These are phyloP conservation scores for Zoanthus solanderi DNA, from an alignment of 92 coral and sea anemone species.

Conservation along the genomic window DNA sequence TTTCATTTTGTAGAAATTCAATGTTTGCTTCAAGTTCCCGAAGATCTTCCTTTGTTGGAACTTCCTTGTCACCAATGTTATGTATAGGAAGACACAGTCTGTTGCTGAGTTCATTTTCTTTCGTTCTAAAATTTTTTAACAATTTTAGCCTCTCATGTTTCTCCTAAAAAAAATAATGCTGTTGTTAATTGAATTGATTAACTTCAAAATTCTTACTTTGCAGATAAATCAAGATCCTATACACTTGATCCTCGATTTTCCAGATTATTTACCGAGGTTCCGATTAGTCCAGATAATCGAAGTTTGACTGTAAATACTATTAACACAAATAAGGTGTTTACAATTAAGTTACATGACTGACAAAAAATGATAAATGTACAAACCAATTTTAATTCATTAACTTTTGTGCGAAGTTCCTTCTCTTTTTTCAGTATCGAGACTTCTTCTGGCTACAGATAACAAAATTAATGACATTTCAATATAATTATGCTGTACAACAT, in stretches of 20 bases:
- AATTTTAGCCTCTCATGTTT: slow-evolving; percentile 87
- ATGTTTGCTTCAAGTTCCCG: slow-evolving; percentile 88
- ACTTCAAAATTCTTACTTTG: not conserved
- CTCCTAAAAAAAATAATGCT: slow-evolving; percentile 60
- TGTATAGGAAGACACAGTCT: slow-evolving; percentile 85
- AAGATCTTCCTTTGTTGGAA: slow-evolving; percentile 88
- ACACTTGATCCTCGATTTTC: too few relatives aligned
- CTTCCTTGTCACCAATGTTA: slow-evolving; percentile 74
- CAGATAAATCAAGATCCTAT: not conserved
- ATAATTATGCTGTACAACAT: too few relatives aligned
- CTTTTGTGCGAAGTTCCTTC: slow-evolving; percentile 86
- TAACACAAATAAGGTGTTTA: not conserved
- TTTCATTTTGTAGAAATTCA: slow-evolving; percentile 76
- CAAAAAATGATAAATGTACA: not conserved
- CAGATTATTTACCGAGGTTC: too few relatives aligned
- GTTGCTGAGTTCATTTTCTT: slow-evolving; percentile 75
- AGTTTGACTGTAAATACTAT: too few relatives aligned
- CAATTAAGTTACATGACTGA: too few relatives aligned
- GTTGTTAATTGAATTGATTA: not conserved
- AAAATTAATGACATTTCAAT: not conserved
- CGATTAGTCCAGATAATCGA: too few relatives aligned
- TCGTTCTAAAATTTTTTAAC: slow-evolving; percentile 68
- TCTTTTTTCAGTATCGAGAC: slow-evolving; percentile 83
- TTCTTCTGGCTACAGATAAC: slow-evolving; percentile 57
- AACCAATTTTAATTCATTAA: slow-evolving; percentile 85